A percentile compares a stretch with the other conserved stretches of the same genome.
Evolutionary conservation across 2,797 vertebrate species (phyloP).

Genomic region (Podarcis lilfordi): DNA sequence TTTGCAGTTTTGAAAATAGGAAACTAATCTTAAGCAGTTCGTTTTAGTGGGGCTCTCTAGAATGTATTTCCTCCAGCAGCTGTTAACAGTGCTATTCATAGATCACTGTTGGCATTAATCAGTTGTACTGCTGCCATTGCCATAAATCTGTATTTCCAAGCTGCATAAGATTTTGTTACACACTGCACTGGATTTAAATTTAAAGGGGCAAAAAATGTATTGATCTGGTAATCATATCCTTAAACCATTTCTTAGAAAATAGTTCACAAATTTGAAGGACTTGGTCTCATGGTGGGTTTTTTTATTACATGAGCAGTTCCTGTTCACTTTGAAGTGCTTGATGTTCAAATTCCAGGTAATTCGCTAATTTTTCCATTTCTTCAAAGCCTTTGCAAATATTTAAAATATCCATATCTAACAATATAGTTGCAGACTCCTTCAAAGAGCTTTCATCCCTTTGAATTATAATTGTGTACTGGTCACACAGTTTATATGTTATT

Average conservation of each 20-base stretch:
- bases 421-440: constrained; percentile 38
- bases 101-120: constrained; percentile 6
- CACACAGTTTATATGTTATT: constrained; percentile 44
- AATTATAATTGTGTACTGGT: constrained; percentile 45
- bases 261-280: neutral
- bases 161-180: neutral
- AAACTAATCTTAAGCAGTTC: neutral
- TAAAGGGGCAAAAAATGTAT: neutral
- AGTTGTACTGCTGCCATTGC: neutral
- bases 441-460: constrained; percentile 39
- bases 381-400: constrained; percentile 61
- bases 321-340: neutral
- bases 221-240: neutral
- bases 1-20: neutral
- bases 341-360: constrained; percentile 48
- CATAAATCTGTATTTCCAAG: constrained; percentile 18
- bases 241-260: neutral
- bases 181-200: neutral
- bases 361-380: constrained; percentile 56
- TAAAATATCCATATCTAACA: constrained; percentile 47
- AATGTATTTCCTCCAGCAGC: neutral
- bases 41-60: neutral
- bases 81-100: constrained; percentile 28
- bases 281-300: neutral
- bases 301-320: neutral